These are phyloP conservation scores for Notothenia coriiceps DNA, from an alignment of 2,113 vertebrate genomes.

Conservation along the genomic window DNA sequence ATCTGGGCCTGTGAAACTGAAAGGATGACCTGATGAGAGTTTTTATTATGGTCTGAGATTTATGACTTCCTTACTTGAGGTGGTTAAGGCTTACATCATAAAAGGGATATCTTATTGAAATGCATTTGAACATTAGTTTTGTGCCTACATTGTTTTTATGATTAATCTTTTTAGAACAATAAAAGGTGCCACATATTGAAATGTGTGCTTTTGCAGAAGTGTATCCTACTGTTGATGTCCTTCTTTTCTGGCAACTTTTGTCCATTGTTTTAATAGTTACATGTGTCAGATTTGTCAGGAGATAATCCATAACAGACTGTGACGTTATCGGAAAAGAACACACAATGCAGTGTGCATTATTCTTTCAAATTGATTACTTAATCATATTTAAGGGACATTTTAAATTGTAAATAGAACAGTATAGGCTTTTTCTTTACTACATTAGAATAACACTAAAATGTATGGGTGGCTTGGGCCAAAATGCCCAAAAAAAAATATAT, in stretches of 20 bases:
- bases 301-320: constrained; percentile 1
- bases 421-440: not conserved
- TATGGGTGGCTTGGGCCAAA: not conserved
- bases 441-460: too few species aligned
- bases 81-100: not conserved
- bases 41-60: constrained; percentile 28
- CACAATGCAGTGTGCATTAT: not conserved
- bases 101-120: not conserved
- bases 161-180: too few species aligned
- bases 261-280: constrained; percentile 13
- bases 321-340: not conserved
- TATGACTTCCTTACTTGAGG: not conserved
- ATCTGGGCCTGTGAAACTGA: constrained; percentile 11
- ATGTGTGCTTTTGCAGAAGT: too few species aligned
- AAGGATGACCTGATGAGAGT: constrained; percentile 11
- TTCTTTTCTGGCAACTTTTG: constrained; percentile 3
- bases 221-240: not conserved
- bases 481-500: not conserved
- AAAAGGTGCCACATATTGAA: too few species aligned
- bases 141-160: too few species aligned
- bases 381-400: too few species aligned
- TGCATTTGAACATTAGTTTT: too few species aligned
- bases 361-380: too few species aligned
- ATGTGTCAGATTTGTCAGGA: not conserved
- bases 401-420: not conserved